phyloP scores from a whole-genome alignment of 2,797 vertebrate genomes.

The Psittacula derbiana region DNA sequence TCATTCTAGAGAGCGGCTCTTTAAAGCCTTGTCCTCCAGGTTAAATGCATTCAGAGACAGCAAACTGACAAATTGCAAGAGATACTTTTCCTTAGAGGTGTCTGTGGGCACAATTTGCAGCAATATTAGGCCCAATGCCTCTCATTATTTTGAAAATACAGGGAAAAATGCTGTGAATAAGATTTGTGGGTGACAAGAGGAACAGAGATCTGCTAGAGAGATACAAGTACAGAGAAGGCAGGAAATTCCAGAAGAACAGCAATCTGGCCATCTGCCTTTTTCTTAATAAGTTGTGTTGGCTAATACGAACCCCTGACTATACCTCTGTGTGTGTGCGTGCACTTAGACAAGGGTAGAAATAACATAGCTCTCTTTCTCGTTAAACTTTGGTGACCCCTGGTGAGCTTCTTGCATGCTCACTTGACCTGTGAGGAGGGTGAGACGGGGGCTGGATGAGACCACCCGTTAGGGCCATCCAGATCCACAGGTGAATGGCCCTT shows the following conservation, averaged over 20 bases:
- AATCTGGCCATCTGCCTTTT: neutral
- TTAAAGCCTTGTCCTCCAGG: neutral
- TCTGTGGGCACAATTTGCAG: neutral
- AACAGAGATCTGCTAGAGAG: neutral
- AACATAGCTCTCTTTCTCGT: neutral
- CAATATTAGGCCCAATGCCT: neutral
- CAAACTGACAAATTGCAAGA: neutral
- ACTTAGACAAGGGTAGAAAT: neutral
- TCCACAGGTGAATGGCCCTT: neutral
- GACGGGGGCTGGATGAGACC: neutral
- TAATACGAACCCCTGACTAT: neutral
- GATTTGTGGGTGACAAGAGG: neutral
- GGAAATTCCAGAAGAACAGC: neutral
- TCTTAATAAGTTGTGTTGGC: neutral
- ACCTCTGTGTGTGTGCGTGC: accelerated
- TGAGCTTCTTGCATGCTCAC: neutral
- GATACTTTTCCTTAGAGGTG: neutral
- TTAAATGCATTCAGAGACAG: neutral
- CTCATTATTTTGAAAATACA: neutral
- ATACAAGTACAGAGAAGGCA: neutral
- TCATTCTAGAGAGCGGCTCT: neutral
- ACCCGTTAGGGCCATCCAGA: accelerated
- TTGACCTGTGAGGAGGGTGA: neutral
- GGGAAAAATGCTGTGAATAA: neutral
- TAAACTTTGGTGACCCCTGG: neutral